Base-by-base conservation (phyloP, 2,113 vertebrate species). In the Cairina moschata region DNA sequence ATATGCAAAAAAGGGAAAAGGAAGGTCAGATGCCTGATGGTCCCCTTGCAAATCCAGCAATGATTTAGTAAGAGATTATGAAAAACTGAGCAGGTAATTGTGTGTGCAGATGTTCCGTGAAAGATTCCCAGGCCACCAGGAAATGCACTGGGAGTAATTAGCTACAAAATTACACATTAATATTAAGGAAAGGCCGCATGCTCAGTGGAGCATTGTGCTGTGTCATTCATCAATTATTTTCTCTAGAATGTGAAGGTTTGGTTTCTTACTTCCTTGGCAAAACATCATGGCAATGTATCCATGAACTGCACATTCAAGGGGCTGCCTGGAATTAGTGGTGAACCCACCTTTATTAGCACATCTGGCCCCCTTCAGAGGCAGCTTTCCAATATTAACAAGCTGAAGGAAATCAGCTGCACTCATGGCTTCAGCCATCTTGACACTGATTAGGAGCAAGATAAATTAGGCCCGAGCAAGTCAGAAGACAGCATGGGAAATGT, bases 361-460 rank as follows among this genome's bases (percentile, higher is more conserved):
- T 68, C 86, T 95, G 89, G 46, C 74, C 95, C 66, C 84, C 56
- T 56, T 86, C 73, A 71, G 16, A 82, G 77, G 69, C 83, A 88
- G 46, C 48, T 86, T 85, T 79, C 93, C 77, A 92, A 0, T 26
- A 78, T 56, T 50, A 91, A 74, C 69, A 75, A 86, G 56, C 77
- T 89, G 77, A 86, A 65, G 80, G 66, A 91, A 92, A 68, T 91
- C 68, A 86, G 83, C 89, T 93, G 66, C 54, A n/a, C 54, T 84
- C 12, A 6, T 56, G 66, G 65, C 42, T 67, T 95, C 81, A 84
- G 48, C 20, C 34, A 55, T 56, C 71, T 67, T 91, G 76, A 82
- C 62, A 52, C 26, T 86, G 65, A 75, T 91, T 84, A 52, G 21
- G 14, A 83, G 38, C 29, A 84, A 65, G 32, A 75, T 84, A 90